phyloP scores from a whole-genome alignment of 2,113 vertebrate genomes.

The Sclerurus mexicanus region DNA sequence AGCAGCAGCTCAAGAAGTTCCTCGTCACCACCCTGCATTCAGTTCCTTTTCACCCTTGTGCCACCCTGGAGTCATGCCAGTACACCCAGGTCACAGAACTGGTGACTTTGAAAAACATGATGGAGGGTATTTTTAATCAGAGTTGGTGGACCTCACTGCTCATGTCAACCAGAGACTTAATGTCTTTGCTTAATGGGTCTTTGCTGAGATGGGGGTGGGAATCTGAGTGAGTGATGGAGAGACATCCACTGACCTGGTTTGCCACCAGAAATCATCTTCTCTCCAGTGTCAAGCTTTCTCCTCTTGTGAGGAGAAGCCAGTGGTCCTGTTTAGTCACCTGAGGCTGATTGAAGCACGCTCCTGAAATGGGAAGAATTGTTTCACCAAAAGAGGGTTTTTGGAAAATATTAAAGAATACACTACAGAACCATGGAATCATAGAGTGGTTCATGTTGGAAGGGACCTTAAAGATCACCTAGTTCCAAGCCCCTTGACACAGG shows the following conservation, averaged over 20 bases:
- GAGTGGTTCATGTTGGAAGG: not conserved
- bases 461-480: not conserved
- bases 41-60: not conserved
- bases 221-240: accelerated
- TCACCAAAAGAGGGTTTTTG: not conserved
- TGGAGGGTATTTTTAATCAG: not conserved
- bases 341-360: not conserved
- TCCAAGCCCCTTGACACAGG: not conserved
- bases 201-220: accelerated
- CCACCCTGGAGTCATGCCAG: not conserved
- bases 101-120: not conserved
- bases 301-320: not conserved
- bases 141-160: not conserved
- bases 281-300: not conserved
- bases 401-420: not conserved
- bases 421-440: not conserved
- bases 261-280: not conserved
- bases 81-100: not conserved
- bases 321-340: not conserved
- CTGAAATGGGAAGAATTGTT: not conserved
- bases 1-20: not conserved
- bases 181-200: not conserved
- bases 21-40: not conserved
- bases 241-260: not conserved
- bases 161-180: not conserved